Evolutionary conservation across 2,797 vertebrate genomes (phyloP).

Genomic region (Sus cebifrons): DNA sequence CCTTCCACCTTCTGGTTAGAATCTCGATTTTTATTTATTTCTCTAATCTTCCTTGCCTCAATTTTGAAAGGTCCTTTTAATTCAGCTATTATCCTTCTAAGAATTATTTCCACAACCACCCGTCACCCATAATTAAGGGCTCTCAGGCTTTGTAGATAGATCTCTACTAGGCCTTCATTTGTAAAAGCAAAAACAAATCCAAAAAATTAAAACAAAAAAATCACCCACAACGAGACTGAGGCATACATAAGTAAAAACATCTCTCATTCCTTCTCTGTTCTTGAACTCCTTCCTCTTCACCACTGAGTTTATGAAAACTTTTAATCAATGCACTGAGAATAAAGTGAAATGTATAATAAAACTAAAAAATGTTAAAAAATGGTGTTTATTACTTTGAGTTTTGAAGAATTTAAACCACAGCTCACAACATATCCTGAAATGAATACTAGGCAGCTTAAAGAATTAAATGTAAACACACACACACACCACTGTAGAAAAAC

Average conservation of each 20-base stretch:
- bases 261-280: neutral
- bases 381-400: neutral
- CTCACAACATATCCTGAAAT: neutral
- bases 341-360: constrained; percentile 21
- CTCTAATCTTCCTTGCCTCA: neutral
- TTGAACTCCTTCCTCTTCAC: neutral
- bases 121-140: neutral
- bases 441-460: neutral
- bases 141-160: neutral
- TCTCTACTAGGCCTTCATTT: neutral
- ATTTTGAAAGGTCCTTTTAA: constrained; percentile 14
- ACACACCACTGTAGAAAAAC: neutral
- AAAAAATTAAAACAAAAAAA: neutral
- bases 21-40: neutral
- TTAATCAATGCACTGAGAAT: neutral
- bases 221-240: neutral
- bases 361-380: neutral
- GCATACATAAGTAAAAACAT: neutral
- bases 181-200: neutral
- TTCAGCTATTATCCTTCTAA: neutral
- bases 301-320: neutral
- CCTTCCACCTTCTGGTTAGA: neutral
- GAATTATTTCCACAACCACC: neutral
- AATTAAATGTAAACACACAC: neutral
- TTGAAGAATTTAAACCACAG: constrained; percentile 13